Evolutionary conservation across 64 coral and sea anemone species (phyloP).

Genomic region (Montipora capricornis): DNA sequence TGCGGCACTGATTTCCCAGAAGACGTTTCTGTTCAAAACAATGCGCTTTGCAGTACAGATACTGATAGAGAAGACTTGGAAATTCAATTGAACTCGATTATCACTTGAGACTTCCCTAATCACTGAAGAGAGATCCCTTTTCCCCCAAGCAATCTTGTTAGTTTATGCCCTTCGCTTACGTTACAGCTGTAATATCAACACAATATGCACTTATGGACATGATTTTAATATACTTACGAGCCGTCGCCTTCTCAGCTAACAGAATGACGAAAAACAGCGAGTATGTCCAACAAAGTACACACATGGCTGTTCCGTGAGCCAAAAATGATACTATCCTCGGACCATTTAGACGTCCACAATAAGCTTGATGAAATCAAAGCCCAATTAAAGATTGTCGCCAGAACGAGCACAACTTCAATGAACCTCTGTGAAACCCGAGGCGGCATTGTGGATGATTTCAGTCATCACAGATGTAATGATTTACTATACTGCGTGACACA

Average conservation of each 20-base stretch:
- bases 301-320: neutral
- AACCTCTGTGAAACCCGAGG: neutral
- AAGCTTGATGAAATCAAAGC: neutral
- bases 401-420: neutral
- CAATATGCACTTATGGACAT: neutral
- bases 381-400: no score
- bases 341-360: neutral
- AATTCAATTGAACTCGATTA: neutral
- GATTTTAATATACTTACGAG: conserved; percentile 26
- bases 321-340: neutral
- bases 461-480: no score
- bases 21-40: neutral
- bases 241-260: neutral
- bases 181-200: neutral
- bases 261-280: neutral
- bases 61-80: neutral
- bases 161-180: neutral
- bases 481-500: no score
- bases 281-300: neutral
- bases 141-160: neutral
- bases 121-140: no score
- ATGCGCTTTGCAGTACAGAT: neutral
- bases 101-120: neutral
- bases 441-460: no score
- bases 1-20: no score